phyloP scores from a whole-genome alignment of 2,797 vertebrate genomes.

The Emydoidea blandingii region DNA sequence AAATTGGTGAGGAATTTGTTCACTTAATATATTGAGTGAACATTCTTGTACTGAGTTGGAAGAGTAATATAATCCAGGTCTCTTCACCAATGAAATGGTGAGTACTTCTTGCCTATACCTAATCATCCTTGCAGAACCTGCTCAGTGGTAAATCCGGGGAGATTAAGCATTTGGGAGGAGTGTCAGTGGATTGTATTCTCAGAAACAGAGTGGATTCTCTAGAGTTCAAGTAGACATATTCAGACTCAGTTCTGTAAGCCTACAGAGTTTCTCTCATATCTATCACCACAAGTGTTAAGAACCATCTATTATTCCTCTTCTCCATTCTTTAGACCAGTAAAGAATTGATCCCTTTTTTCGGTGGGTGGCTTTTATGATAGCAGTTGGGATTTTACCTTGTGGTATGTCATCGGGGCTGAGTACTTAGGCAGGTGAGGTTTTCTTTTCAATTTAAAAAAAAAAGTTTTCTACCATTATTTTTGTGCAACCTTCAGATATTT shows the following conservation, averaged over 20 bases:
- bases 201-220: not conserved
- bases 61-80: not conserved
- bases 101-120: not conserved
- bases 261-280: not conserved
- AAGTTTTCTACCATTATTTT: not conserved
- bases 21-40: not conserved
- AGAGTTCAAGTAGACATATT: not conserved
- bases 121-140: not conserved
- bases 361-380: not conserved
- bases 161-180: not conserved
- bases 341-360: not conserved
- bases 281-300: not conserved
- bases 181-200: not conserved
- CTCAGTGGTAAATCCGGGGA: not conserved
- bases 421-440: not conserved
- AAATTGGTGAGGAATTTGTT: not conserved
- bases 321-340: not conserved
- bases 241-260: not conserved
- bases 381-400: not conserved
- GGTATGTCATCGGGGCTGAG: not conserved
- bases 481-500: not conserved
- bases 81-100: not conserved
- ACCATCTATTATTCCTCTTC: not conserved
- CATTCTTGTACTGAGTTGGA: not conserved
- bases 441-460: not conserved